Evolutionary conservation across 1,140 invertebrate genomes (phyloP), one percentile per base, ranked within the genome.

Genomic region (Hyles euphorbiae): DNA sequence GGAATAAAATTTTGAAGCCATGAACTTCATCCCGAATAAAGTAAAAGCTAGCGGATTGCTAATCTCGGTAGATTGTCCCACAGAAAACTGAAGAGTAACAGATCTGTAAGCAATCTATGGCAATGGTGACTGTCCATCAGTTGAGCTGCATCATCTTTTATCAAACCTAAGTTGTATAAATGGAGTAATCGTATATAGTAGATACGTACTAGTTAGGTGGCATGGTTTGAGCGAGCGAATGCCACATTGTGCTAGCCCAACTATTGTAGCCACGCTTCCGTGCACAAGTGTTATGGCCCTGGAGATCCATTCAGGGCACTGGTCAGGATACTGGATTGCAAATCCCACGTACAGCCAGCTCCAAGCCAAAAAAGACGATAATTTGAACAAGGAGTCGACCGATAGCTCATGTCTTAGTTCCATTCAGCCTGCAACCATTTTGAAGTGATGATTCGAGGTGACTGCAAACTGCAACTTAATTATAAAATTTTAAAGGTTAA

Each of bases 201-300:
- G 22, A 22, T 34, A 66, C 74, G 79, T 67, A 87, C 83, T 67
- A 8, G 72, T 70, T 3, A 84, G 65, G 7, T 67, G 68, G 34
- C 53, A 68, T 53, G 58, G 56, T 7, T 74, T 57, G 3, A 83
- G 43, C 8, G 36, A 54, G 3, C 46, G 53, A 0, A 76, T 50
- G n/a, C 66, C 63, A 59, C 90, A 91, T 60, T 91, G 88, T 36
- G 70, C 65, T 12, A 89, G 56, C 0, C 90, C 90, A 2, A 82
- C 56, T 9, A 78, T 61, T 3, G 81, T 70, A 2, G 85, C 78
- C 0, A 90, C 69, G 33, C 63, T 66, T 2, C 88, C 90, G 58
- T 91, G 90, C 0, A 88, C 57, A 3, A 90, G 66, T 1, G 86
- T 87, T 5, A 90, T 59, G 3, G 84, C 61, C 43, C 90, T 74